phyloP scores from a whole-genome alignment of 2,797 vertebrate species.

The Poeciliopsis paucimaculata region DNA sequence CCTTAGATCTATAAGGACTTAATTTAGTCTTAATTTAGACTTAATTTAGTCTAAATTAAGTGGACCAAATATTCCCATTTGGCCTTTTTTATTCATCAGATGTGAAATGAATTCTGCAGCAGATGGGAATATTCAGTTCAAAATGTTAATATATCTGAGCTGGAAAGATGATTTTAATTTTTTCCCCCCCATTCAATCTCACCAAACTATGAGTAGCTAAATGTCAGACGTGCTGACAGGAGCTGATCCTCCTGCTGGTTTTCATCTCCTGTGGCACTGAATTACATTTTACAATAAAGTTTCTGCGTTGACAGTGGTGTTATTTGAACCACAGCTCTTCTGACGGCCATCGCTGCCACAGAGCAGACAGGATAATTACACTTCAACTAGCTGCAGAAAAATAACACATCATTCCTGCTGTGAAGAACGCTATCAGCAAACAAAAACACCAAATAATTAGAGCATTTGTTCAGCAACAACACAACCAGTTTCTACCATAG shows the following conservation, averaged over 20 bases:
- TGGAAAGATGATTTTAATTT: neutral
- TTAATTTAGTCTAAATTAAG: too few species aligned
- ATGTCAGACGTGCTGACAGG: neutral
- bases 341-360: conserved; percentile 32
- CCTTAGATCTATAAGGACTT: neutral
- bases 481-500: neutral
- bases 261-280: neutral
- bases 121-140: neutral
- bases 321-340: conserved; percentile 7
- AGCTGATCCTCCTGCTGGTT: neutral
- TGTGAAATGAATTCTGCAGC: neutral
- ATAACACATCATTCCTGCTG: neutral
- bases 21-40: neutral
- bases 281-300: conserved; percentile 9
- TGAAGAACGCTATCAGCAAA: conserved; percentile 2
- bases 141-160: neutral
- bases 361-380: conserved; percentile 35
- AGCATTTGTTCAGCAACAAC: neutral
- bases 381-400: conserved; percentile 24
- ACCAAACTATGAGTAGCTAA: neutral
- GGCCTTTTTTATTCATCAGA: neutral
- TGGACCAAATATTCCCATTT: neutral
- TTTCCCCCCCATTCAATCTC: neutral
- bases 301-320: conserved; percentile 9
- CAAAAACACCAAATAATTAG: neutral